phyloP scores from a whole-genome alignment of 2,888 invertebrate species.

The Pseudococcus longispinus region DNA sequence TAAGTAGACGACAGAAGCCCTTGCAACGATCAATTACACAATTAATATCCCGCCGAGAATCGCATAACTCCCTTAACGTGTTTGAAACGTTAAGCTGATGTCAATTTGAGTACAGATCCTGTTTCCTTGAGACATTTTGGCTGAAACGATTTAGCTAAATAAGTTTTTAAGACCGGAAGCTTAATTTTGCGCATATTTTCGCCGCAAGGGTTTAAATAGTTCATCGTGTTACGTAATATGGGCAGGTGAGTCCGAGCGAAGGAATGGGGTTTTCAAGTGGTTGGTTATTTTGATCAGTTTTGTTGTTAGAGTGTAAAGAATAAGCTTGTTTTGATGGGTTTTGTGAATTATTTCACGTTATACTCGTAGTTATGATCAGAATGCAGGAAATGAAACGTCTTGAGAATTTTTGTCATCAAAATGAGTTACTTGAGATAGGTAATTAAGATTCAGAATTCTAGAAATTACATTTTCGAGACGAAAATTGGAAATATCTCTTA shows the following conservation, averaged over 20 bases:
- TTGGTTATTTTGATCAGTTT: neutral
- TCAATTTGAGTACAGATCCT: constrained; percentile 17
- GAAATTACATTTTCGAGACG: too few relatives aligned
- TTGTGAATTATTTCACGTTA: too few relatives aligned
- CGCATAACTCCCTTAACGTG: neutral
- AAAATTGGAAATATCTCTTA: too few relatives aligned
- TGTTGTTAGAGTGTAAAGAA: neutral
- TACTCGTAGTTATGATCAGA: too few relatives aligned
- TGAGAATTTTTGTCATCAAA: neutral
- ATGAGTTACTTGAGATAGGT: too few relatives aligned
- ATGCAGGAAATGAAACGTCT: neutral
- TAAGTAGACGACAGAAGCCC: neutral
- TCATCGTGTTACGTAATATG: neutral
- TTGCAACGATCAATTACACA: constrained; percentile 2
- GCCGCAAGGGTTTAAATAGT: neutral
- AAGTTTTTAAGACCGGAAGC: neutral
- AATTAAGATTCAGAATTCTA: too few relatives aligned
- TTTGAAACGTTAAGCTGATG: constrained; percentile 14
- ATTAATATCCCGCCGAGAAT: constrained; percentile 11
- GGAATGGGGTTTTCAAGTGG: neutral
- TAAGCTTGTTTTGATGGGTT: too few relatives aligned
- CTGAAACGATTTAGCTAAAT: constrained; percentile 5
- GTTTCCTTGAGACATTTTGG: neutral
- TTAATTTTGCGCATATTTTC: neutral
- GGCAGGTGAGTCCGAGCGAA: neutral